Conservation (phyloP, 2,888 invertebrate species). For the Xestia ashworthii region DNA sequence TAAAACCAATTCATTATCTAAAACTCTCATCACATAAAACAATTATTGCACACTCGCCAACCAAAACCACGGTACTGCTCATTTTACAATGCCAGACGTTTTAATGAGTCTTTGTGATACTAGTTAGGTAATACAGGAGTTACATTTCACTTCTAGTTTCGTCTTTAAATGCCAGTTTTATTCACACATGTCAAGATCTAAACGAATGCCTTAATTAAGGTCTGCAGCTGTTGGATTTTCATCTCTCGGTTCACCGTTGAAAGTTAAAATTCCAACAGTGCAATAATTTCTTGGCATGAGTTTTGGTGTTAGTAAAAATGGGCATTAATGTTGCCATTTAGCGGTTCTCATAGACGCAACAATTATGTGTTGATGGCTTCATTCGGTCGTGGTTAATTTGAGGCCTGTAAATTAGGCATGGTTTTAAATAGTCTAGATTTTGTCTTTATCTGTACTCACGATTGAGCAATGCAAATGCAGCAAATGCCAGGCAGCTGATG, state of each 20-base stretch:
- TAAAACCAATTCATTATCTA: constrained; percentile 9
- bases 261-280: not conserved
- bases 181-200: not conserved
- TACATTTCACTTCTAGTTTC: constrained; percentile 40
- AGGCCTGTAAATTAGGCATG: constrained; percentile 38
- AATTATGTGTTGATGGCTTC: constrained; percentile 47
- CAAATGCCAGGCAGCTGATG: too few species aligned
- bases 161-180: not conserved
- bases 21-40: constrained; percentile 44
- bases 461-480: constrained; percentile 30
- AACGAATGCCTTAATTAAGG: not conserved
- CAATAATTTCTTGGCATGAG: not conserved
- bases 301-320: not conserved
- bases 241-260: not conserved
- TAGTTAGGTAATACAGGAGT: constrained; percentile 29
- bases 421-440: constrained; percentile 19
- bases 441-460: not conserved
- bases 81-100: constrained; percentile 33
- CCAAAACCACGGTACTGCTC: constrained; percentile 42
- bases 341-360: constrained; percentile 41
- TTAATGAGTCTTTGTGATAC: constrained; percentile 33
- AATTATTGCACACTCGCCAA: constrained; percentile 12
- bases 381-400: constrained; percentile 21
- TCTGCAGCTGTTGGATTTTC: not conserved
- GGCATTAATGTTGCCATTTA: constrained; percentile 25